These are phyloP conservation scores for Encarsia formosa DNA, from an alignment of 2,888 invertebrate species.

Conservation along the genomic window DNA sequence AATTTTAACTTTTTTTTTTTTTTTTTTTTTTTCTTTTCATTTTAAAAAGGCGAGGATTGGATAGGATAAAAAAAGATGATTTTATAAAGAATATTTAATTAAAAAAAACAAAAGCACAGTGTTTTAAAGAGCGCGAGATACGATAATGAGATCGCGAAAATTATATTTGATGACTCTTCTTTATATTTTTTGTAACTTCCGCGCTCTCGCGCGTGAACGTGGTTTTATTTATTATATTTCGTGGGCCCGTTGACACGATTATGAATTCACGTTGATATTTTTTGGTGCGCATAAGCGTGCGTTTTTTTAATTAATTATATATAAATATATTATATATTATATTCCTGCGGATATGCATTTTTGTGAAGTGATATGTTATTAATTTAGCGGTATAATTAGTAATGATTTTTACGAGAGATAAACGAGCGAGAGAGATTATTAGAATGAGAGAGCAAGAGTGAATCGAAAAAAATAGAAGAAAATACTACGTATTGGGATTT, in stretches of 20 bases:
- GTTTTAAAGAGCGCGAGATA: constrained; percentile 7
- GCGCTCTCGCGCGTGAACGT: constrained; percentile 21
- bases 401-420: constrained; percentile 15
- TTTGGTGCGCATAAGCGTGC: constrained; percentile 36
- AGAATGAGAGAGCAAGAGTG: constrained; percentile 28
- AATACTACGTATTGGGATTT: constrained; percentile 22
- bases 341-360: constrained; percentile 74
- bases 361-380: constrained; percentile 68
- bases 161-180: constrained; percentile 21
- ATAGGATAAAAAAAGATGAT: neutral
- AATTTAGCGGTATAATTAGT: constrained; percentile 49
- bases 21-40: constrained; percentile 9
- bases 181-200: constrained; percentile 19
- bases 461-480: constrained; percentile 13
- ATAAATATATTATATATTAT: constrained; percentile 77
- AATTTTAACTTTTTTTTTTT: constrained; percentile 8
- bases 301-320: constrained; percentile 50
- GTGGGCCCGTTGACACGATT: constrained; percentile 37
- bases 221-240: constrained; percentile 23
- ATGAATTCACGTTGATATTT: constrained; percentile 43
- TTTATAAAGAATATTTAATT: neutral
- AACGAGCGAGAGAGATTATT: constrained; percentile 26
- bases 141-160: constrained; percentile 2
- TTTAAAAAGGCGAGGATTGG: constrained; percentile 7
- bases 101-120: constrained; percentile 3